These are phyloP conservation scores for Bombyx mori DNA, from an alignment of 1,140 invertebrate species.

Conservation along the genomic window DNA sequence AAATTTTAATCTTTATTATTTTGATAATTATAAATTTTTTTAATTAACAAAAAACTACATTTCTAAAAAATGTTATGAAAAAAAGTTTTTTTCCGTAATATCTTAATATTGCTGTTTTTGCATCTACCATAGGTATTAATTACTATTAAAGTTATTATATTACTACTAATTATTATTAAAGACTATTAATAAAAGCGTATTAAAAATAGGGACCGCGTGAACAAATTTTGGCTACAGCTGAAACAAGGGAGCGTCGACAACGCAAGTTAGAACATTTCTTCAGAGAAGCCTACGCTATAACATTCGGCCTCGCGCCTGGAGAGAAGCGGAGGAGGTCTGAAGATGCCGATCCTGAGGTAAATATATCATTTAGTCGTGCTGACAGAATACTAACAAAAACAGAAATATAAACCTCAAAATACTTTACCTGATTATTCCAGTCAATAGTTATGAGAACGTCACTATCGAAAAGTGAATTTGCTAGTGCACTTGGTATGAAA, in stretches of 20 bases:
- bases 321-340: constrained; percentile 79
- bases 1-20: too few species aligned
- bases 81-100: too few species aligned
- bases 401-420: not conserved
- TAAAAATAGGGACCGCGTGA: constrained; percentile 75
- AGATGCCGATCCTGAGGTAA: constrained; percentile 84
- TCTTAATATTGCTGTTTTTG: too few species aligned
- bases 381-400: not conserved
- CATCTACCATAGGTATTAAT: too few species aligned
- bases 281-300: constrained; percentile 96
- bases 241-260: constrained; percentile 95
- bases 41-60: too few species aligned
- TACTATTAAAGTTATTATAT: too few species aligned
- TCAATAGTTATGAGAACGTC: constrained; percentile 93
- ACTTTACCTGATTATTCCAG: constrained; percentile 25
- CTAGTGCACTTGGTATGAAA: constrained; percentile 97
- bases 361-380: not conserved
- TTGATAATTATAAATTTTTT: too few species aligned
- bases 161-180: too few species aligned
- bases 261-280: constrained; percentile 98
- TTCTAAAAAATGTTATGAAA: too few species aligned
- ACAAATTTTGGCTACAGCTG: constrained; percentile 92
- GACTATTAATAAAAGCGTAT: not conserved
- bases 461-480: constrained; percentile 95
- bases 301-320: constrained; percentile 87